A percentile compares a stretch with the other conserved stretches of the same genome.
phyloP scores from a whole-genome alignment of 2,888 invertebrate species.

The Hetaerina titia region DNA sequence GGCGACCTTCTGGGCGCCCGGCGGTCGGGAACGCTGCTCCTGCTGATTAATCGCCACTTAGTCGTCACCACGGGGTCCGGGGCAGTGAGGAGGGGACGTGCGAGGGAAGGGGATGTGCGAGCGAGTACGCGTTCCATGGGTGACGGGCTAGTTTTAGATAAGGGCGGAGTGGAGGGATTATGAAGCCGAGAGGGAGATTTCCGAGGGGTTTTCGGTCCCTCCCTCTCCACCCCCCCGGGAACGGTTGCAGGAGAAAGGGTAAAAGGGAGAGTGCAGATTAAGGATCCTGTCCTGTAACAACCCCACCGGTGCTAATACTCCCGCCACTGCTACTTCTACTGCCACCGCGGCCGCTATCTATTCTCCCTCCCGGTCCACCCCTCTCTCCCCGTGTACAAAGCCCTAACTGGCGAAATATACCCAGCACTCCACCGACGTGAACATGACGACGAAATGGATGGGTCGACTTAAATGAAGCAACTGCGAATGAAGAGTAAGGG shows the following conservation, averaged over 20 bases:
- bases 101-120: not conserved
- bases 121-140: not conserved
- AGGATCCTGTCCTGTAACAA: not conserved
- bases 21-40: not conserved
- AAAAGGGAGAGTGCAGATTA: conserved; percentile 28
- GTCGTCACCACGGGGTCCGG: not conserved
- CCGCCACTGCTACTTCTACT: not conserved
- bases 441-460: not conserved
- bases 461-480: conserved; percentile 8
- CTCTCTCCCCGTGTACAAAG: not conserved
- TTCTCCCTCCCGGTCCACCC: not conserved
- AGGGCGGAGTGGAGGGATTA: conserved; percentile 1
- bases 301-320: not conserved
- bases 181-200: not conserved
- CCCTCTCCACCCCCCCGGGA: not conserved
- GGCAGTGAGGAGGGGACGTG: not conserved
- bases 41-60: conserved; percentile 21
- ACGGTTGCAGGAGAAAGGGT: not conserved
- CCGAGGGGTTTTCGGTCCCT: not conserved
- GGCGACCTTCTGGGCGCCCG: not conserved
- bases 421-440: not conserved
- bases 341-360: not conserved
- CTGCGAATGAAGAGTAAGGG: not conserved
- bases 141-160: conserved; percentile 27
- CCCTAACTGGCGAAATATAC: not conserved